Evolutionary conservation across 2,113 vertebrate species (phyloP), one percentile per base, ranked within the genome.

Genomic region (Carlito syrichta): DNA sequence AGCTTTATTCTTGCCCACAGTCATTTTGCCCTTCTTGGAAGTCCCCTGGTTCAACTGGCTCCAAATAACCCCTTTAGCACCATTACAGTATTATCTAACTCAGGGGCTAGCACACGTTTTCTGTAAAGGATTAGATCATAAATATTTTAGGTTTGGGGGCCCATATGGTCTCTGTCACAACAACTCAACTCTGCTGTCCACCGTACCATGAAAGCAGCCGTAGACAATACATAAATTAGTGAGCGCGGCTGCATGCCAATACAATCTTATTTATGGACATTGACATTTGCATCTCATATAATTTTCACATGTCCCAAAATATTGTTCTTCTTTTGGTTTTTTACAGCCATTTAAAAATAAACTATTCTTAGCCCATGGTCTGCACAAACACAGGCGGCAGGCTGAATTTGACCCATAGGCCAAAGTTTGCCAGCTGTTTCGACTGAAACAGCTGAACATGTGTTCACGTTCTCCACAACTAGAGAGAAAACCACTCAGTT

Each of bases 141-240:
- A 69, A 13, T 83, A 71, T 84, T 87, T 95, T 63, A 35, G 32
- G 43, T 60, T 63, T 73, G 40, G 52, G 48, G n/a, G 54, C 66
- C 86, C 88, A 88, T 84, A 52, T 88, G 84, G 73, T 77, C n/a
- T 68, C 71, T 91, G 95, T 94, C 96, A 96, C 27, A 43, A 1
- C 81, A 32, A 12, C 38, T 95, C 71, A 90, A 20, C 23, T 68
- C 58, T 50, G 54, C 54, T 74, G 40, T 48, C 35, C 90, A 35
- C 27, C 82, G 66, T 62, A 77, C 81, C 40, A 0, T 83, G 45
- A 86, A 92, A 62, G 1, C 22, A 38, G n/a, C 40, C 69, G 7
- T 0, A 4, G 52, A 73, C 40, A 77, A 71, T 56, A 43, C 0
- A 1, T 12, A 3, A 83, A 60, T 63, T 50, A 78, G 62, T 45